These are phyloP conservation scores for Coremacera marginata DNA, from an alignment of 2,888 invertebrate species.

Conservation along the genomic window DNA sequence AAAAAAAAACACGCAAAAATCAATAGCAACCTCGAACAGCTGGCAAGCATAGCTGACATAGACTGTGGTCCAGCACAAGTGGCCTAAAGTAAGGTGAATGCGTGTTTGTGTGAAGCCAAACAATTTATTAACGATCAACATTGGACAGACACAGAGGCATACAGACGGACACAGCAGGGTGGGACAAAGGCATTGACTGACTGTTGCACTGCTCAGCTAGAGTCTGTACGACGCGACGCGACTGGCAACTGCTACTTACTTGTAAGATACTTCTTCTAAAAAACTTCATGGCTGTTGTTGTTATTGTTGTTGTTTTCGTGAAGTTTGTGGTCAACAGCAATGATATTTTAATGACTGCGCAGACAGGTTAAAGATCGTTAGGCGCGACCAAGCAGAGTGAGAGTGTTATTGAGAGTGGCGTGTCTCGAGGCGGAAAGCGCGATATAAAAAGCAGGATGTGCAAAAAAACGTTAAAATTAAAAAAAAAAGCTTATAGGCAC, in stretches of 20 bases:
- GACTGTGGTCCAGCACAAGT: conserved; percentile 12
- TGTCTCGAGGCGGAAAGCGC: not conserved
- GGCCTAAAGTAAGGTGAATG: conserved; percentile 11
- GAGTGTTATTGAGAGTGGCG: not conserved
- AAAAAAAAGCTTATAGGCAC: not conserved
- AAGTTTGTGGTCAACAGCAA: not conserved
- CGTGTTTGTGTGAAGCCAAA: conserved; percentile 22
- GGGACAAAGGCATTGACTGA: not conserved
- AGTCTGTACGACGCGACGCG: not conserved
- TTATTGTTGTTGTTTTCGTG: not conserved
- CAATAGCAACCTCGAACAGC: not conserved
- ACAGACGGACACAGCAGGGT: not conserved
- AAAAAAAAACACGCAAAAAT: not conserved
- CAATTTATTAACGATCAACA: conserved; percentile 31
- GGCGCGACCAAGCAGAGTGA: conserved; percentile 51
- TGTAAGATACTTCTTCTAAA: not conserved
- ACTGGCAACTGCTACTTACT: not conserved
- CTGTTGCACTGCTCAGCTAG: not conserved
- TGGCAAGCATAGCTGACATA: not conserved
- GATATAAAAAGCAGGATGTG: not conserved
- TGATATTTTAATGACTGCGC: conserved; percentile 6
- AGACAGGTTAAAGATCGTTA: conserved; percentile 61
- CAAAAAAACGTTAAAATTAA: not conserved
- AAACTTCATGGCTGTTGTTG: not conserved
- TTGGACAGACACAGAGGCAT: conserved; percentile 26